These are phyloP conservation scores for Psilopsiagon aurifrons DNA, from an alignment of 2,113 vertebrate species.

Conservation along the genomic window DNA sequence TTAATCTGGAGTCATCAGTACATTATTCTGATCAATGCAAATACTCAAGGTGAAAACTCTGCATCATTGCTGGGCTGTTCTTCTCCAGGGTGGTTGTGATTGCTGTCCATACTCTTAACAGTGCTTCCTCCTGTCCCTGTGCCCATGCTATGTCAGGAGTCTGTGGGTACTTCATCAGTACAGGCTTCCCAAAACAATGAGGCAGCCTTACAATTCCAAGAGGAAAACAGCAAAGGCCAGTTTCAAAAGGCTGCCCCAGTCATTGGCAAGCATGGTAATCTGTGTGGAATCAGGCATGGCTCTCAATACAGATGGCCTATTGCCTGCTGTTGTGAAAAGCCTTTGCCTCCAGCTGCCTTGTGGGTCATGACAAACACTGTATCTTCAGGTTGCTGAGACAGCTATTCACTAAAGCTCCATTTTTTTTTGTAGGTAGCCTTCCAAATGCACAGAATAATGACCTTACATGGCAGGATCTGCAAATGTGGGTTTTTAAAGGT, in stretches of 20 bases:
- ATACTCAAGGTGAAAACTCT: background rate
- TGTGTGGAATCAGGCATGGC: background rate
- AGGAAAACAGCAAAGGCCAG: background rate
- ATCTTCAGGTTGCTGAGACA: background rate
- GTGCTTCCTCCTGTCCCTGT: background rate
- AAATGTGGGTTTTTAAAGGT: background rate
- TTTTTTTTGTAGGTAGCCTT: background rate
- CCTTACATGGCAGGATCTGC: background rate
- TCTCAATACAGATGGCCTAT: accelerated
- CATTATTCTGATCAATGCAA: background rate
- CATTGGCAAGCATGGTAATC: background rate
- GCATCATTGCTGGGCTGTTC: background rate
- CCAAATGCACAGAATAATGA: background rate
- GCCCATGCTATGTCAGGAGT: accelerated
- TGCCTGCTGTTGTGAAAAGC: background rate
- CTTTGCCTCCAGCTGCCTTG: background rate
- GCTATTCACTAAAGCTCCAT: background rate
- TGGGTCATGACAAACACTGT: too few relatives aligned
- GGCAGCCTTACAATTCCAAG: background rate
- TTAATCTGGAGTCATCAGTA: background rate
- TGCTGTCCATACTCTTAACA: background rate
- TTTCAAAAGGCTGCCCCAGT: background rate
- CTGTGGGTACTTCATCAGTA: background rate
- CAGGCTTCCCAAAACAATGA: background rate
- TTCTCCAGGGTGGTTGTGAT: background rate